Percentiles rank a stretch among this genome's conserved stretches.
These are phyloP conservation scores for Mesocricetus auratus DNA, from an alignment of 2,113 vertebrate genomes.

Conservation along the genomic window DNA sequence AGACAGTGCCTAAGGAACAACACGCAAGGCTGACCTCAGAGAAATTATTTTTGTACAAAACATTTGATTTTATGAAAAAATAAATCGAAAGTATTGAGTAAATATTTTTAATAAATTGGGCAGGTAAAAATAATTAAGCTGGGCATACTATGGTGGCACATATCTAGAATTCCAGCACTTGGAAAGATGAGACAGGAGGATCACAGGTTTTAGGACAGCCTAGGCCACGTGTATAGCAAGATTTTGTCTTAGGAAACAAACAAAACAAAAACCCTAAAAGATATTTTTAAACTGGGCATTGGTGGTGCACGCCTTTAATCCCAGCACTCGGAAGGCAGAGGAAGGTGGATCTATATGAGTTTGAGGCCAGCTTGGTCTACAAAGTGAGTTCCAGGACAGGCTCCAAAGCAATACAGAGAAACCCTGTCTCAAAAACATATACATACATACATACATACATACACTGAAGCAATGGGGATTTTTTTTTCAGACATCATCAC, in stretches of 20 bases:
- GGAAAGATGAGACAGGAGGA: neutral
- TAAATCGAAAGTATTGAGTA: neutral
- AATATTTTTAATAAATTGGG: neutral
- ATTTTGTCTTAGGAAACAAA: neutral
- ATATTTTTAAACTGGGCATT: too few relatives aligned
- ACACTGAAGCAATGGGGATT: neutral
- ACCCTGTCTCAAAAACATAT: too few relatives aligned
- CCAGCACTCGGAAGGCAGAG: too few relatives aligned
- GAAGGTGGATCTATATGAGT: too few relatives aligned
- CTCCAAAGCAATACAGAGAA: too few relatives aligned
- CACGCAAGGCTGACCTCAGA: neutral
- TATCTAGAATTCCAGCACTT: neutral
- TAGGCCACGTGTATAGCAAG: neutral
- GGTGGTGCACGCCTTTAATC: too few relatives aligned
- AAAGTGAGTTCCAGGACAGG: too few relatives aligned
- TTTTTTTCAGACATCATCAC: too few relatives aligned
- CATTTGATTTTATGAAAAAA: neutral
- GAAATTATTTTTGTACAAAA: neutral
- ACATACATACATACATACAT: too few relatives aligned
- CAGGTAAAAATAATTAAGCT: conserved; percentile 3
- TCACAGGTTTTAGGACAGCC: neutral
- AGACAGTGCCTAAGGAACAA: too few relatives aligned
- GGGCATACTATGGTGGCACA: neutral
- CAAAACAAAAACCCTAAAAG: too few relatives aligned
- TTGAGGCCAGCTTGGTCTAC: too few relatives aligned